Evolutionary conservation across 2,113 vertebrate species (phyloP).

Genomic region (Motacilla alba): DNA sequence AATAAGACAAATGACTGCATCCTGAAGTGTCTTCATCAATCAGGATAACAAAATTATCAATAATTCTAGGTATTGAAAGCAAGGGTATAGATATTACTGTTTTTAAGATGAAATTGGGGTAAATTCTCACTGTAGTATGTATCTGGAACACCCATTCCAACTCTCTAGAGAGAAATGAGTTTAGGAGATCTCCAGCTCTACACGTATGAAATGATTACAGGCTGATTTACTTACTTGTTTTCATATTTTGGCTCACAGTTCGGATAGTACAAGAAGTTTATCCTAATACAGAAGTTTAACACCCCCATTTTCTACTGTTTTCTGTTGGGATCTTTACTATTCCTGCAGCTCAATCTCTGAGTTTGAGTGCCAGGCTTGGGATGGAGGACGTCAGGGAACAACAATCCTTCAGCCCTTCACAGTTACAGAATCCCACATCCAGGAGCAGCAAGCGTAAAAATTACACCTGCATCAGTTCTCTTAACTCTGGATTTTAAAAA

Average conservation of each 20-base stretch:
- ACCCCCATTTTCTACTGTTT: not conserved
- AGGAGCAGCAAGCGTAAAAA: not conserved
- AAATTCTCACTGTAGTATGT: not conserved
- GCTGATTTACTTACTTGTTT: not conserved
- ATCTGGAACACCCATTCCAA: not conserved
- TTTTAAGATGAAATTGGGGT: not conserved
- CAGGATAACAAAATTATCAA: not conserved
- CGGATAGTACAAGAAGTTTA: not conserved
- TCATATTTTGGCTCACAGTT: not conserved
- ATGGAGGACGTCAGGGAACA: not conserved
- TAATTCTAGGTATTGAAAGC: not conserved
- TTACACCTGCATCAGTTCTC: not conserved
- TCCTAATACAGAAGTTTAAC: not conserved
- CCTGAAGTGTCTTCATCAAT: not conserved
- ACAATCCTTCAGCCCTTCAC: not conserved
- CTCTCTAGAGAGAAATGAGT: not conserved
- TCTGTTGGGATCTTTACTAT: not conserved
- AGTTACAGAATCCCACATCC: not conserved
- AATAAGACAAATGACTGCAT: not conserved
- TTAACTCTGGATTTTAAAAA: slow-evolving; percentile 14
- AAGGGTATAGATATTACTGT: accelerated
- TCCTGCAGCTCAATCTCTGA: not conserved
- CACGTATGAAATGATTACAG: not conserved
- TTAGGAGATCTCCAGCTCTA: not conserved
- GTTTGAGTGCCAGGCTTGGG: not conserved